Evolutionary conservation across 2,797 vertebrate species (phyloP), one percentile per base, ranked within the genome.

Genomic region (Ciconia nigra): DNA sequence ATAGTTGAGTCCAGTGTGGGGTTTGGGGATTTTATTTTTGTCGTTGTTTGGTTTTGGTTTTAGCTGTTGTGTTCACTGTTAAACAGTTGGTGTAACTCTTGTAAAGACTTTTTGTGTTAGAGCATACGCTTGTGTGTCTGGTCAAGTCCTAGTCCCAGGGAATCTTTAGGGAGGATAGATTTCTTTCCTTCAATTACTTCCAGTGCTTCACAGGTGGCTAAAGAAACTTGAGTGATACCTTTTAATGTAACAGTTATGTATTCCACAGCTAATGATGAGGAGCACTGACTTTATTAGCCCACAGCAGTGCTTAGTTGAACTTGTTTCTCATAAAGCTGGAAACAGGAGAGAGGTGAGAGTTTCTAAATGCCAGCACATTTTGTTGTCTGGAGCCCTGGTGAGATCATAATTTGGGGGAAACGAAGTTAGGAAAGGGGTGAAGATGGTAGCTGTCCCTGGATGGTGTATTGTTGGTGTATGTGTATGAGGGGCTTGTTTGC

Each of bases 131-230:
- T 51, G 8, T 31, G 9, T 80, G 22, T 42, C 54, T 87, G 21
- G 29, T 84, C 63, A 79, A 51, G 71, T 61, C 20, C 20, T 81
- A 22, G 24, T 62, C 52, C 10, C 13, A 37, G 25, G 46, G n/a
- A 71, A 41, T 81, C 11, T 5, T 91, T 22, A 55, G 14, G 29
- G 28, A 84, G n/a, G 35, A 54, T 85, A 24, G 15, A 69, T 83
- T 89, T 91, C 29, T 85, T 92, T 58, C 10, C 42, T 92, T 62
- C 67, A 81, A 17, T 83, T 89, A 44, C 31, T 92, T 87, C 25
- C 11, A 22, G 16, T 51, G 44, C 41, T 86, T 83, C 35, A 59
- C 29, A 83, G 33, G 22, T 52, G 37, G 13, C 59, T 89, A 61
- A 79, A 94, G 41, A 94, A 55, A 41, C 29, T 44, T 44, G 11